Evolutionary conservation across 2,888 invertebrate genomes (phyloP), one percentile per base, ranked within the genome.

Genomic region (Oxystoma pomonae): DNA sequence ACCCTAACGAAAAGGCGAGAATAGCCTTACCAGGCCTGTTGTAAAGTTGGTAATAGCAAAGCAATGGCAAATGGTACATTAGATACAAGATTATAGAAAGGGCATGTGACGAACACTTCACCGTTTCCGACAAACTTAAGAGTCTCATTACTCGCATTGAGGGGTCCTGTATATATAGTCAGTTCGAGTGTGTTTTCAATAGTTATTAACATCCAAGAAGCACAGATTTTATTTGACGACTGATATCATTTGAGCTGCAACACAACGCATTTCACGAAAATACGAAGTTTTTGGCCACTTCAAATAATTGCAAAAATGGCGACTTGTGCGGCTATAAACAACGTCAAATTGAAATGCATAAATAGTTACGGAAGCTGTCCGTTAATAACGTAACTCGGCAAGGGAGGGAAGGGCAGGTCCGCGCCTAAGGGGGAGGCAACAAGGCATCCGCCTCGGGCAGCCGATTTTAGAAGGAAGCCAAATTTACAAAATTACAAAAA

Each of bases 111-210:
- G 68, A 66, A 66, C 66, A 62, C 68, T 67, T 64, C 61, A 68
- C 67, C 60, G 35, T 35, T 35, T 35, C 35, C 35, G 35, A 61
- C 64, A 51, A 57, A 64, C 65, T 67, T 68, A 64, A 69, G 69
- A 64, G 66, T 68, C 69, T 69, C 69, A 69, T 69, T 69, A 69
- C 35, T 65, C 65, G 67, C 61, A 67, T 67, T 67, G 66, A 65
- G 66, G 63, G 62, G 35, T 12, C 35, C 35, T 35, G 35, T 35
- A 35, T 35, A 35, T 12, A 12, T 35, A 35, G 5, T 12, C 12
- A 35, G 60, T 65, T 66, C 65, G 63, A 62, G 63, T 65, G 67
- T 63, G 65, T 68, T 69, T 66, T 69, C 69, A 65, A 69, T 66
- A 69, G 69, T 63, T 67, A 67, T n/a, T 35, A 12, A 69, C 65